Evolutionary conservation across 2,113 vertebrate species (phyloP), one percentile per base, ranked within the genome.

Genomic region (Tychaedon coryphoeus): DNA sequence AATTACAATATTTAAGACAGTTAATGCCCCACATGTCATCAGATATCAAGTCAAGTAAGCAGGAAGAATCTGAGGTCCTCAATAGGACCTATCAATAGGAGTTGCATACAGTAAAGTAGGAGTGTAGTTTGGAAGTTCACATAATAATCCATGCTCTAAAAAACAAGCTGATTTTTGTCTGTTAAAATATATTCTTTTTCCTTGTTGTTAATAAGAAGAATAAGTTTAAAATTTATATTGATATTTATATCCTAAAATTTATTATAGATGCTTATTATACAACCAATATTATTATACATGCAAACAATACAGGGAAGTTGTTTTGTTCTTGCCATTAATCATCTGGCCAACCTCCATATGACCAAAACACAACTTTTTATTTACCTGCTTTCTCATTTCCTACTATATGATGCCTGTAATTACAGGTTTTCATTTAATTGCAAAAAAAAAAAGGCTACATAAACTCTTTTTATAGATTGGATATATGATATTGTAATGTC

Each of bases 141-240:
- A 19, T 48, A 23, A 31, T 61, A 74, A 81, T 10, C 23, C 20
- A 8, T 72, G 20, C 6, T 54, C 14, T 5, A 6, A 8, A 78
- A n/a, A 66, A 13, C 23, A 31, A 47, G 3, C 17, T 8, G 7
- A 81, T 73, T 87, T 76, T 6, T 51, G 13, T 51, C 10, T 64
- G 16, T 42, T 47, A 51, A 64, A 84, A 62, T 34, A 10, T 6
- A 45, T n/a, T 48, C 3, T 71, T 89, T 91, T 85, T 87, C 40
- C 19, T 45, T 70, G 4, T 20, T 48, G 17, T 1, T 34, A 28
- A 38, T 24, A 77, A 25, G 2, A 58, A 58, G 83, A 67, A 51
- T 5, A 0, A 13, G 0, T 45, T 66, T 20, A 6, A 72, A 70
- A 42, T 4, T 53, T 20, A 42, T 28, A 31, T 14, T 23, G 0